These are phyloP conservation scores for Picus viridis DNA, from an alignment of 2,797 vertebrate species.

Conservation along the genomic window DNA sequence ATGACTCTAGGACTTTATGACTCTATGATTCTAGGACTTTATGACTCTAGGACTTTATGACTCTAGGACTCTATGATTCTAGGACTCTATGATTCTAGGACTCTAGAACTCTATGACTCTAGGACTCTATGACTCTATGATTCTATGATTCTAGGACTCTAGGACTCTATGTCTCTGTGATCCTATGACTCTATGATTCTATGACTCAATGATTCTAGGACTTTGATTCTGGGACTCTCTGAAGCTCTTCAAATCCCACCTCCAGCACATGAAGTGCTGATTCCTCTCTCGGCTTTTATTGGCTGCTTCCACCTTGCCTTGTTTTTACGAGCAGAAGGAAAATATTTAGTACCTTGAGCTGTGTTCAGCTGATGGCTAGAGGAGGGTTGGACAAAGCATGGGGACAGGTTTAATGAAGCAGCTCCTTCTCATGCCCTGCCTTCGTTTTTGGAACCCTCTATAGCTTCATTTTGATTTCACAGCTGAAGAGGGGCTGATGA, in stretches of 20 bases:
- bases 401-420: conserved; percentile 6
- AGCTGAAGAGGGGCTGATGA: conserved; percentile 17
- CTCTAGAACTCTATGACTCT: too few relatives aligned
- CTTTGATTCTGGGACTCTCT: too few relatives aligned
- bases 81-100: too few relatives aligned
- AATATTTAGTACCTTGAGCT: background rate
- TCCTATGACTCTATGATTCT: too few relatives aligned
- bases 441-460: conserved; percentile 33
- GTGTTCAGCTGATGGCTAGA: background rate
- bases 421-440: conserved; percentile 2
- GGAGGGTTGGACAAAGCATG: background rate
- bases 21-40: too few relatives aligned
- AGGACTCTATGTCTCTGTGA: too few relatives aligned
- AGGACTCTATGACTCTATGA: too few relatives aligned
- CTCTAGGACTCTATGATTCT: too few relatives aligned
- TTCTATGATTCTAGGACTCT: too few relatives aligned
- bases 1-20: too few relatives aligned
- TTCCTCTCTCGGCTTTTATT: background rate
- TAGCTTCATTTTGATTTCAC: background rate
- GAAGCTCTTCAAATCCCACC: conserved; percentile 9
- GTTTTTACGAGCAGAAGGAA: background rate
- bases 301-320: background rate
- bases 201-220: too few relatives aligned
- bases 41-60: too few relatives aligned
- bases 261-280: background rate